Evolutionary conservation across 2,888 invertebrate species (phyloP).

Genomic region (Agrotis exclamationis): DNA sequence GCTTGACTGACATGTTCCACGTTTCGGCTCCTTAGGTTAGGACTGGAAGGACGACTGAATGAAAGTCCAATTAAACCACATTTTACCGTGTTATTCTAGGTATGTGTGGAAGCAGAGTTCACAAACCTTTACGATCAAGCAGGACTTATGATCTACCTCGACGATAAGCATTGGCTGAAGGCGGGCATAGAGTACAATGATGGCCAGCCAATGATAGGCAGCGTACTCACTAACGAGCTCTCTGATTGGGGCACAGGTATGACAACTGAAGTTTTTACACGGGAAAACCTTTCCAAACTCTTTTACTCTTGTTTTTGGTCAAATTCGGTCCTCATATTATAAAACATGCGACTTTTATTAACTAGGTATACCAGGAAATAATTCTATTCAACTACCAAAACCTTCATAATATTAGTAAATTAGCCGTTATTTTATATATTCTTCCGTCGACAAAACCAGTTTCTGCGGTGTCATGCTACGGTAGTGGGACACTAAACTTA

Average conservation of each 20-base stretch:
- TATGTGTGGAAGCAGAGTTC: constrained; percentile 81
- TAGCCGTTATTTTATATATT: too few species aligned
- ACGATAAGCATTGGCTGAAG: constrained; percentile 85
- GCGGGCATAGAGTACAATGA: constrained; percentile 85
- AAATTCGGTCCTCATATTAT: not conserved
- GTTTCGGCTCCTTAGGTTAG: too few species aligned
- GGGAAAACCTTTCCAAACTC: not conserved
- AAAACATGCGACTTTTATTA: too few species aligned
- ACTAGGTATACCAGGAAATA: too few species aligned
- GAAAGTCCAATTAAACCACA: too few species aligned
- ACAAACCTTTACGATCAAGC: constrained; percentile 83
- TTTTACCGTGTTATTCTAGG: constrained; percentile 65
- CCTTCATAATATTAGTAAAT: too few species aligned
- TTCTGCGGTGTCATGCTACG: too few species aligned
- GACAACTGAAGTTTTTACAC: not conserved
- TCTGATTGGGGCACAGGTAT: constrained; percentile 87
- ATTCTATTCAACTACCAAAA: too few species aligned
- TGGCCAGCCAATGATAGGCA: constrained; percentile 83
- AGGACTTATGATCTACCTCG: constrained; percentile 83
- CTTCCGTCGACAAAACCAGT: too few species aligned
- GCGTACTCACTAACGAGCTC: constrained; percentile 79
- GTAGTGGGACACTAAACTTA: too few species aligned
- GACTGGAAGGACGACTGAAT: too few species aligned
- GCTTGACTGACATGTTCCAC: too few species aligned
- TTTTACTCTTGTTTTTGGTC: not conserved